Evolutionary conservation across 1,140 invertebrate genomes (phyloP).

Genomic region (Magallana gigas): DNA sequence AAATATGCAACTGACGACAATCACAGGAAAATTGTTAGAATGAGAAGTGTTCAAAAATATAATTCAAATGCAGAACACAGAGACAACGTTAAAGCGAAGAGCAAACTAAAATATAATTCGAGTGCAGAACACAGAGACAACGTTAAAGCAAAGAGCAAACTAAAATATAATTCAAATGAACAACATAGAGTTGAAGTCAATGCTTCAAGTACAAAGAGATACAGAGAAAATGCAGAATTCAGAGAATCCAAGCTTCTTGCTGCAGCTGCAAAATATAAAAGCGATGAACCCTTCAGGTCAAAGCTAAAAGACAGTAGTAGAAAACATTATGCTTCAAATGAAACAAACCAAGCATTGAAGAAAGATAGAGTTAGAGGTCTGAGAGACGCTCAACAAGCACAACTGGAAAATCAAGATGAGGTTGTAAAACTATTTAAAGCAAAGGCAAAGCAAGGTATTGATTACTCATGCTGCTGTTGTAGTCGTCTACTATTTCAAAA

Average conservation of each 20-base stretch:
- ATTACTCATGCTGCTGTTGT: conserved; percentile 7
- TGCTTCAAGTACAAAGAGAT: conserved; percentile 36
- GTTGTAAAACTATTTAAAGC: background rate
- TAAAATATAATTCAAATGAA: conserved; percentile 30
- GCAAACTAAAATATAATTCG: no score
- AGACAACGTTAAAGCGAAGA: no score
- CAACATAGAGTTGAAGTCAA: conserved; percentile 6
- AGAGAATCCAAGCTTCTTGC: background rate
- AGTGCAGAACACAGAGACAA: conserved; percentile 32
- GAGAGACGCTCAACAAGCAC: background rate
- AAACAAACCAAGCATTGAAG: background rate
- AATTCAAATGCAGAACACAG: no score
- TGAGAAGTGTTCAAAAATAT: conserved; percentile 26
- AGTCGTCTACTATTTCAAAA: conserved; percentile 32
- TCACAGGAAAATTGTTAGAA: background rate
- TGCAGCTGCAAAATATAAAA: background rate
- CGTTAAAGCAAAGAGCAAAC: conserved; percentile 13
- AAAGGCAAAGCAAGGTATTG: background rate
- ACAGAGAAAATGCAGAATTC: conserved; percentile 28
- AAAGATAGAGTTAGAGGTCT: background rate
- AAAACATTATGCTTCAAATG: background rate
- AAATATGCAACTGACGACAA: background rate
- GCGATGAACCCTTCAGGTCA: background rate
- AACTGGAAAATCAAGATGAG: background rate
- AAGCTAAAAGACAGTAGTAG: background rate